A percentile compares a stretch with the other conserved stretches of the same genome.
Evolutionary conservation across 2,888 invertebrate species (phyloP).

Genomic region (Ennomos fuscantarius): DNA sequence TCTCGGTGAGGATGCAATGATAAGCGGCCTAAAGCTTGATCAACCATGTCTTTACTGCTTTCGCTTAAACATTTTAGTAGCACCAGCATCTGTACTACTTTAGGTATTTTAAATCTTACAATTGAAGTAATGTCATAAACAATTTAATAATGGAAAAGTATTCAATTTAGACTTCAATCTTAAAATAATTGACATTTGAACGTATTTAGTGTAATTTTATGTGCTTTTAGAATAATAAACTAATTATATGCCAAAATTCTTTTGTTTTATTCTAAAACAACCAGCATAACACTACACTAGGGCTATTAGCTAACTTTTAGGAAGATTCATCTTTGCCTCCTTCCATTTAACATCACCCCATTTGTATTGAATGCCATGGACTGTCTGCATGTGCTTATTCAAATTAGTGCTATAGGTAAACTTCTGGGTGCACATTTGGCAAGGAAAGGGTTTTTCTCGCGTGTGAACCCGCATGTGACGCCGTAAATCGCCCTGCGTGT

Average conservation of each 20-base stretch:
- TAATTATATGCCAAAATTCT: conserved; percentile 18
- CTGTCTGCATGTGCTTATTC: conserved; percentile 75
- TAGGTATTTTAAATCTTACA: conserved; percentile 5
- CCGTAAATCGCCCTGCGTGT: conserved; percentile 66
- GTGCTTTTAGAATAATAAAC: conserved; percentile 35
- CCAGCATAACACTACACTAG: too few relatives aligned
- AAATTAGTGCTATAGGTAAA: conserved; percentile 76
- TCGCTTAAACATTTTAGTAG: too few relatives aligned
- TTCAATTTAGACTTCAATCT: conserved; percentile 37
- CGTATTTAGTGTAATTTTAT: conserved; percentile 42
- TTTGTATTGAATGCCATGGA: conserved; percentile 71
- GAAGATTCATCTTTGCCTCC: conserved; percentile 39
- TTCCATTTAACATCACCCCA: conserved; percentile 65
- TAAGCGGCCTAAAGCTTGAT: too few relatives aligned
- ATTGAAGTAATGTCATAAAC: conserved; percentile 29
- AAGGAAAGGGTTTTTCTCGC: conserved; percentile 72
- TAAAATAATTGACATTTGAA: conserved; percentile 44
- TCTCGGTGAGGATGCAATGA: too few relatives aligned
- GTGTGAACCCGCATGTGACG: conserved; percentile 74
- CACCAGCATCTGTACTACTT: neutral
- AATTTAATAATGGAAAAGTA: conserved; percentile 30
- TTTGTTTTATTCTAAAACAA: conserved; percentile 20
- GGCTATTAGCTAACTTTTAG: conserved; percentile 30
- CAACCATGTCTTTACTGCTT: too few relatives aligned
- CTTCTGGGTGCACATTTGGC: conserved; percentile 68